A percentile compares a stretch with the other conserved stretches of the same genome.
phyloP scores from a whole-genome alignment of 2,888 invertebrate genomes.

The Dynastes hyllus region DNA sequence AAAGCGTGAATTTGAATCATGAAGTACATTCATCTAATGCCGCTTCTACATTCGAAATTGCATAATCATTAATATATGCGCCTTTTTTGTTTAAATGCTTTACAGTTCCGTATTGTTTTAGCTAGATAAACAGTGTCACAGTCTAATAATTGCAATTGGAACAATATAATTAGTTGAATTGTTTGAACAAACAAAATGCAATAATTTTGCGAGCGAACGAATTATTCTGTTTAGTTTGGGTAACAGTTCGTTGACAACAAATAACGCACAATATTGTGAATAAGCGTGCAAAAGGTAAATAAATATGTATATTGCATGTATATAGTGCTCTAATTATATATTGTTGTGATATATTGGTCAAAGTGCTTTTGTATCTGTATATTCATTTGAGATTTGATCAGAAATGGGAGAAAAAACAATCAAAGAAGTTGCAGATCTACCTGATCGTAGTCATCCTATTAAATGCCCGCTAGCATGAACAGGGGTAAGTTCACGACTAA shows the following conservation, averaged over 20 bases:
- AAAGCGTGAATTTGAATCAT: conserved; percentile 40
- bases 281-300: neutral
- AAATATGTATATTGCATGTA: too few relatives aligned
- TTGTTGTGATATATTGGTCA: too few relatives aligned
- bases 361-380: too few relatives aligned
- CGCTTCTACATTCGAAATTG: conserved; percentile 30
- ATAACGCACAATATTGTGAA: conserved; percentile 3
- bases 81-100: conserved; percentile 32
- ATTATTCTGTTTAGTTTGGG: neutral
- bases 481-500: too few relatives aligned
- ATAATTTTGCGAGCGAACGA: conserved; percentile 25
- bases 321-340: neutral
- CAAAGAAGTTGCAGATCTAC: too few relatives aligned
- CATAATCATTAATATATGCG: conserved; percentile 36
- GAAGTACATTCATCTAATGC: conserved; percentile 16
- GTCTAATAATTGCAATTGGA: conserved; percentile 30
- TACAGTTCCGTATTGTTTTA: conserved; percentile 23
- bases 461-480: too few relatives aligned
- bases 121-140: conserved; percentile 34
- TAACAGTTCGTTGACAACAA: conserved; percentile 25
- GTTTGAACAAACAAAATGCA: conserved; percentile 38
- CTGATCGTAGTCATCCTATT: too few relatives aligned
- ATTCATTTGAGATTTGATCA: too few relatives aligned
- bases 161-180: conserved; percentile 37
- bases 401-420: too few relatives aligned